Evolutionary conservation across 2,797 vertebrate genomes (phyloP), one percentile per base, ranked within the genome.

Genomic region (Pangasius larnaudii): DNA sequence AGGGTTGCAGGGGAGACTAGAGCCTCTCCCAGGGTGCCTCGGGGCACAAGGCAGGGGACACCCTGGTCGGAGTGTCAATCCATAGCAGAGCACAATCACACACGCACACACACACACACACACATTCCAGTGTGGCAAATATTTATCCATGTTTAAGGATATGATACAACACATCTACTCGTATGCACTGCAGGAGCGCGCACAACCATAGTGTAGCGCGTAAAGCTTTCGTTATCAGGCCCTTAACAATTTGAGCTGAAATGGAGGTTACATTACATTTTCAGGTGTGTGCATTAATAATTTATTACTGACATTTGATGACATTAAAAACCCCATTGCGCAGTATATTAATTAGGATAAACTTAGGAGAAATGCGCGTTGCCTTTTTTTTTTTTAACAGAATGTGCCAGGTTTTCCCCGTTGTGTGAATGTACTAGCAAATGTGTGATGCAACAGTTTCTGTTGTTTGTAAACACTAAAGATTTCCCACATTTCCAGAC

Each of bases 391-490:
- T 30, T 61, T 58, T 9, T 5, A 46, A 30, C 16, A 49, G 81
- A 30, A 49, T 33, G n/a, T 84, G 42, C n/a, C 27, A n/a, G 24
- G 18, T 42, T 18, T 61, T 9, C 13, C 13, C 56, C 13, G 13
- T 46, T 63, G 22, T 53, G 4, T 69, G 39, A 49, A 30, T n/a
- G 80, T 19, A 65, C 63, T 16, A 19, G 74, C 49, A 53, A 82
- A 83, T 6, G 36, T 33, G 5, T 84, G 80, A 69, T 78, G 72
- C 53, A 74, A 63, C 74, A 72, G 46, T 85, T 65, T 87, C 71
- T 36, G 72, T 79, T 87, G 88, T 89, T 89, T 89, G 85, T 87
- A 87, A 89, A 89, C 82, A 89, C 56, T 84, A 87, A 84, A 80
- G 36, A 79, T 85, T 89, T 63, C 88, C 82, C 81, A 74, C 88